phyloP scores from a whole-genome alignment of 92 coral and sea anemone species.

The Palythoa heliodiscus region DNA sequence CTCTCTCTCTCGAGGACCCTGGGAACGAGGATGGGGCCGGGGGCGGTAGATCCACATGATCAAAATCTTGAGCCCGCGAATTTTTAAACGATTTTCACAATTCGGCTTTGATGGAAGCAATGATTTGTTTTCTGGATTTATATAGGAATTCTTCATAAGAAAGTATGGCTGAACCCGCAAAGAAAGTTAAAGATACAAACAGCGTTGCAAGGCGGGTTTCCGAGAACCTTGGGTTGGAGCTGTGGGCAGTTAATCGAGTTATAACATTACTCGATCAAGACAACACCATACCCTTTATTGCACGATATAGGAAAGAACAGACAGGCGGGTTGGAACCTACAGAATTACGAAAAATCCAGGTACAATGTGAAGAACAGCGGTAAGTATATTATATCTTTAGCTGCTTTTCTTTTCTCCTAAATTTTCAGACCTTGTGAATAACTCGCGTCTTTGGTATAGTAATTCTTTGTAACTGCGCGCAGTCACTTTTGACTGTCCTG shows the following conservation, averaged over 20 bases:
- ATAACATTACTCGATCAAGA: conserved; percentile 72
- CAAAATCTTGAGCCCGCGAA: conserved; percentile 31
- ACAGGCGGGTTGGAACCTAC: conserved; percentile 88
- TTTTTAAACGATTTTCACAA: neutral
- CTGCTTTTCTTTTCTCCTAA: too few species aligned
- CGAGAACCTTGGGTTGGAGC: conserved; percentile 55
- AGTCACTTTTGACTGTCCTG: too few species aligned
- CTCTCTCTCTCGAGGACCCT: too few species aligned
- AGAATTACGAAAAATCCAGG: conserved; percentile 71
- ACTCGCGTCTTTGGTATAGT: too few species aligned
- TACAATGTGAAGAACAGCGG: conserved; percentile 66
- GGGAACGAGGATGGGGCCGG: too few species aligned
- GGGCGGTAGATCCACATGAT: neutral
- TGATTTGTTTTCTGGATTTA: neutral
- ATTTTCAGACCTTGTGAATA: too few species aligned
- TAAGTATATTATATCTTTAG: conserved; percentile 23
- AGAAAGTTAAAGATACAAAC: neutral
- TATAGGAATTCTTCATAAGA: neutral
- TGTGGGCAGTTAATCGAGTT: conserved; percentile 50
- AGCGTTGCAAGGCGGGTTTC: conserved; percentile 53
- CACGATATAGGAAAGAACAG: conserved; percentile 83
- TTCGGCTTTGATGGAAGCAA: too few species aligned
- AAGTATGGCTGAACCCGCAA: conserved; percentile 10
- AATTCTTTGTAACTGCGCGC: too few species aligned
- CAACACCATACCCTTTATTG: conserved; percentile 90